Conservation (phyloP, 2,888 invertebrate genomes). For the Drosophila incognita region DNA sequence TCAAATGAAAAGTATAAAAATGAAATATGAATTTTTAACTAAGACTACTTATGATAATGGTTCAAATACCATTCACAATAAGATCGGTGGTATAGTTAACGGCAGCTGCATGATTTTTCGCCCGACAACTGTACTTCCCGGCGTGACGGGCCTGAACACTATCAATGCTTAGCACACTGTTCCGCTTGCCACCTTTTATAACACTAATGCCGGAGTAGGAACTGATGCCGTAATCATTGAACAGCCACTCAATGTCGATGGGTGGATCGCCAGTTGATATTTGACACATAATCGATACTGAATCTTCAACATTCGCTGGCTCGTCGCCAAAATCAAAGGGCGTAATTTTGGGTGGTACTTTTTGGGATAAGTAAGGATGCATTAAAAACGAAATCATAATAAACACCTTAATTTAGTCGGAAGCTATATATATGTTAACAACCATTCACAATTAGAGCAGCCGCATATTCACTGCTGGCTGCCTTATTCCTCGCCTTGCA, state of each 20-base stretch:
- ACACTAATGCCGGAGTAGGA: conserved; percentile 82
- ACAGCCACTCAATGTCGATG: conserved; percentile 89
- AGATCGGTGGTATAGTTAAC: conserved; percentile 89
- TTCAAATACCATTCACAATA: conserved; percentile 88
- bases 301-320: conserved; percentile 89
- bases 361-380: conserved; percentile 1
- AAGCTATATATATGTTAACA: conserved; percentile 7
- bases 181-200: conserved; percentile 86
- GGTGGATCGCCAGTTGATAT: conserved; percentile 89
- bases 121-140: conserved; percentile 91
- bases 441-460: conserved; percentile 90
- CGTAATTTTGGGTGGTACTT: conserved; percentile 86
- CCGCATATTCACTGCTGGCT: conserved; percentile 87
- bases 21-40: conserved; percentile 4
- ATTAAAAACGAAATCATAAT: conserved; percentile 39
- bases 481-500: conserved; percentile 89
- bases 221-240: conserved; percentile 83
- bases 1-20: conserved; percentile 23
- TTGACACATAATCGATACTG: conserved; percentile 89
- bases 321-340: conserved; percentile 92
- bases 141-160: conserved; percentile 88
- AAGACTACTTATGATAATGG: background rate
- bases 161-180: conserved; percentile 88
- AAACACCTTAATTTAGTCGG: background rate
- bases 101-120: conserved; percentile 89